Evolutionary conservation across 2,797 vertebrate genomes (phyloP).

Genomic region (Notoglanidium macrostoma): DNA sequence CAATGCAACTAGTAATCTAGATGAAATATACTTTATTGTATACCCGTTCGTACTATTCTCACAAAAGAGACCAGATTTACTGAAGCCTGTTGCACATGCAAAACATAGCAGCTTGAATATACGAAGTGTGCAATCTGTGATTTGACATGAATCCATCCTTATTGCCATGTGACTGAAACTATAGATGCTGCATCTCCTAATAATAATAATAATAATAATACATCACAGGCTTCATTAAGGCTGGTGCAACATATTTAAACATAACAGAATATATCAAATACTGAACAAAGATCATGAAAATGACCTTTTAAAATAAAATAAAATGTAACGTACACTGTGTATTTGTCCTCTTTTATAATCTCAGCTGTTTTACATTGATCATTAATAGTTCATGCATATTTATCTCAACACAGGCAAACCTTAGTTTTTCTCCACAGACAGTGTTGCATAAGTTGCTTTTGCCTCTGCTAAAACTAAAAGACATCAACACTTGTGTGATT

Average conservation of each 20-base stretch:
- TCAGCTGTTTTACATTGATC: not conserved
- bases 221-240: conserved; percentile 56
- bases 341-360: conserved; percentile 12
- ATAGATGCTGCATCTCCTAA: conserved; percentile 63
- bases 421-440: no score
- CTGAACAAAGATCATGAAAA: conserved; percentile 72
- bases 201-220: conserved; percentile 39
- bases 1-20: conserved; percentile 40
- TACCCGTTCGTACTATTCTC: conserved; percentile 57
- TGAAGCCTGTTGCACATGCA: conserved; percentile 45
- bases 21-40: conserved; percentile 52
- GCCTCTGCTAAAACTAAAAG: not conserved
- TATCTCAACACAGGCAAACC: not conserved
- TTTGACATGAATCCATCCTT: conserved; percentile 44
- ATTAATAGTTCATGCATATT: not conserved
- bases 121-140: not conserved
- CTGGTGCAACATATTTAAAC: conserved; percentile 68
- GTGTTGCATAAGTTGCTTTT: conserved; percentile 10
- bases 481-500: conserved; percentile 71
- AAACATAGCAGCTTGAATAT: conserved; percentile 2
- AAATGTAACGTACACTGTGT: conserved; percentile 68
- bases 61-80: conserved; percentile 64
- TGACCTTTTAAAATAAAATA: conserved; percentile 79
- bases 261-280: conserved; percentile 69
- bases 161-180: conserved; percentile 61